Percentiles rank a stretch among this genome's conserved stretches.
Conservation (phyloP, 2,113 vertebrate genomes). For the Dascyllus trimaculatus region DNA sequence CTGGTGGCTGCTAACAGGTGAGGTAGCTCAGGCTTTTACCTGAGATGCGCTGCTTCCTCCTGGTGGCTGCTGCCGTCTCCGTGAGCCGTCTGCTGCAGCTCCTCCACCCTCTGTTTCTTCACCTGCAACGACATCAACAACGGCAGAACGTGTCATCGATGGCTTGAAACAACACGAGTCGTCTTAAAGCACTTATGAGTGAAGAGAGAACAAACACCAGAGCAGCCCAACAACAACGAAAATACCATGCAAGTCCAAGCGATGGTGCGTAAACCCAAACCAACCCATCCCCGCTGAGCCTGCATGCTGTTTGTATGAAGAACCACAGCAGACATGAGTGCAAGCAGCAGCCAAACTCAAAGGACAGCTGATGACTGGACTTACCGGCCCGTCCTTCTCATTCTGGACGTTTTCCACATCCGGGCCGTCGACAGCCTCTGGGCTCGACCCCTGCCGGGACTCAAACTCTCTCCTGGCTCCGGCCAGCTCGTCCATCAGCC, state of each 20-base stretch:
- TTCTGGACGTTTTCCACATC: conserved; percentile 66
- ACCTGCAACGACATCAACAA: conserved; percentile 52
- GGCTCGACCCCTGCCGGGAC: conserved; percentile 73
- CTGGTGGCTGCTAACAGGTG: too few species aligned
- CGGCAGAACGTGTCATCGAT: neutral
- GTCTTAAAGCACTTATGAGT: neutral
- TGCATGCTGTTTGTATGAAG: conserved; percentile 57
- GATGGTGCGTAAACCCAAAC: conserved; percentile 27
- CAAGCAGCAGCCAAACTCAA: conserved; percentile 51
- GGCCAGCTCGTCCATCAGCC: conserved; percentile 85
- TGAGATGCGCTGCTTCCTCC: conserved; percentile 76
- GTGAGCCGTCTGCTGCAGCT: conserved; percentile 78
- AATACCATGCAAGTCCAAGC: conserved; percentile 55
- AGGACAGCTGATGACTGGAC: conserved; percentile 71
- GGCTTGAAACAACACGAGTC: neutral
- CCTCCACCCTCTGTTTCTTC: conserved; percentile 74
- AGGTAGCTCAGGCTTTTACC: conserved; percentile 71
- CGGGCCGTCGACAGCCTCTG: conserved; percentile 25
- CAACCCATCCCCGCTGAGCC: neutral
- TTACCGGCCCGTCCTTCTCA: conserved; percentile 80
- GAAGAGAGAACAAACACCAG: neutral
- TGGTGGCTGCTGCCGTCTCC: conserved; percentile 73
- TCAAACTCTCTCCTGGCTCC: conserved; percentile 80
- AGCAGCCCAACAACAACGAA: neutral
- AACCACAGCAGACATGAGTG: conserved; percentile 50